phyloP scores from a whole-genome alignment of 2,797 vertebrate genomes.

The Enteromius argenteus region DNA sequence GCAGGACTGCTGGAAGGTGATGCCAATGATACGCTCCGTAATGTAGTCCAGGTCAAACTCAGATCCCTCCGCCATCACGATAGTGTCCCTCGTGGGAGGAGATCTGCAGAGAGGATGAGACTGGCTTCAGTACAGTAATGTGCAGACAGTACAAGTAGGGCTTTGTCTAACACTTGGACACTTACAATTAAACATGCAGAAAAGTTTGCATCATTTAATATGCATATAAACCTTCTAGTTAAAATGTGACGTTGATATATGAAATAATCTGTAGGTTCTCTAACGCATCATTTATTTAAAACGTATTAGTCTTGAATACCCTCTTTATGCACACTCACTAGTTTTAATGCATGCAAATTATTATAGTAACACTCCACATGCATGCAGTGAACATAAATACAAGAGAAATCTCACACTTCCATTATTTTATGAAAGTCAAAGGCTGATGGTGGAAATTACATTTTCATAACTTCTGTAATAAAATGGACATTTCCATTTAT shows the following conservation, averaged over 20 bases:
- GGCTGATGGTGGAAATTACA: neutral
- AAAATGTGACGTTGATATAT: neutral
- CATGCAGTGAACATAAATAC: neutral
- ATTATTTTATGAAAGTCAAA: neutral
- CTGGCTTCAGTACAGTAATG: neutral
- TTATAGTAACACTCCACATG: neutral
- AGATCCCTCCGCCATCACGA: slow-evolving; percentile 88
- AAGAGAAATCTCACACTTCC: neutral
- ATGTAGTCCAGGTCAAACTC: slow-evolving; percentile 95
- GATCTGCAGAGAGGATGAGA: neutral
- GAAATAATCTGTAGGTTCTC: neutral
- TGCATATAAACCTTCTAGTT: neutral
- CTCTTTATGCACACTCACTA: neutral
- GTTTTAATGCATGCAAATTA: neutral
- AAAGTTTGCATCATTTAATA: neutral
- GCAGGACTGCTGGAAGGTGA: slow-evolving; percentile 88
- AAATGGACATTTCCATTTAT: neutral
- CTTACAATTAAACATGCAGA: neutral
- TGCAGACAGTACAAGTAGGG: neutral
- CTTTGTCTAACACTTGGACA: neutral
- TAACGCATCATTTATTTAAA: neutral
- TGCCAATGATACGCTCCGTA: slow-evolving; percentile 93
- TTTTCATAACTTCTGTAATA: neutral
- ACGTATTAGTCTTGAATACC: neutral
- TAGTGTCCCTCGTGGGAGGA: slow-evolving; percentile 27